Base-by-base conservation (phyloP, 2,888 invertebrate species). In the Ariolimax columbianus region DNA sequence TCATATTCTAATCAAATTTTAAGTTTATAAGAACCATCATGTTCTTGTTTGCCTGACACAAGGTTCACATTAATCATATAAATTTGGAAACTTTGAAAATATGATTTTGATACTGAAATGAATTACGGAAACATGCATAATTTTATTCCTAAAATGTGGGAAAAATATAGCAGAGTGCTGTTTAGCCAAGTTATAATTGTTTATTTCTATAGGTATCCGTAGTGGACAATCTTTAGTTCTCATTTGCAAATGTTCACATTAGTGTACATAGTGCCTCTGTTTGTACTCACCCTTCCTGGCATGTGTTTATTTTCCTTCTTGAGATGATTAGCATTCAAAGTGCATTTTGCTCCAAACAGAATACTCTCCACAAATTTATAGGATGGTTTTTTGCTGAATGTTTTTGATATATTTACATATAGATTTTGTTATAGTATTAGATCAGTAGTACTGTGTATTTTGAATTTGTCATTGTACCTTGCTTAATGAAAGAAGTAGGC, bases 261-360 rank as follows among this genome's bases (percentile, higher is more conserved):
- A 36, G n/a, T 73, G 1, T 73, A 26, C 43, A 43, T n/a, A 40
- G 11, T 43, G 43, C 11, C n/a, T n/a, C 23, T 9, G 40, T 73
- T 43, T 43, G 36, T 43, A 43, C 73, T 9, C 73, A 36, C 40
- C 0, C 17, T 77, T 51, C 47, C 30, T 47, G 51, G 43, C 55
- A 77, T 77, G 77, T 51, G 36, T 36, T 40, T 55, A 30, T 23
- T 82, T 81, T 55, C 55, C 23, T 7, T 55, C 63, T 43, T 40
- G n/a, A 70, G 1, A 51, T 17, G n/a, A 36, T 63, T 33, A 75
- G 82, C 26, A 26, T 72, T 9, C 17, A 17, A 82, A 63, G 82
- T 55, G 47, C n/a, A 43, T 73, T 55, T 33, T 82, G 26, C 55
- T 38, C 55, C 26, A 26, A 51, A 43, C 17, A 14, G 11, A n/a